Evolutionary conservation across 2,113 vertebrate species (phyloP).

Genomic region (Lophotis ruficrista): DNA sequence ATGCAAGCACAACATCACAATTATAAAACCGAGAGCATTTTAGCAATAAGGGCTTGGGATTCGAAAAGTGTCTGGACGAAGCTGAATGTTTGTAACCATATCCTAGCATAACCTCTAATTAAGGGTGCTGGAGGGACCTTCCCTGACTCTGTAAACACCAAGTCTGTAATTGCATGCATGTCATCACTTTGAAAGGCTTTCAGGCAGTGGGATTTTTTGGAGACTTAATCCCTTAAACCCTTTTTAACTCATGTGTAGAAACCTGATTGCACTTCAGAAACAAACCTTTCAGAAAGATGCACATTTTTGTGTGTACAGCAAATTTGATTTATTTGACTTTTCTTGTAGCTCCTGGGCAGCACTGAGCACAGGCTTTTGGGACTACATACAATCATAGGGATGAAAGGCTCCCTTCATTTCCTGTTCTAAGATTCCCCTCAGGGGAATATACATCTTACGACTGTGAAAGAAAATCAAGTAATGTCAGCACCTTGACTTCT

Average conservation of each 20-base stretch:
- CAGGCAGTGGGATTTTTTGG: not conserved
- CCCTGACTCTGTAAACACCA: not conserved
- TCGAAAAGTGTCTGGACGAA: not conserved
- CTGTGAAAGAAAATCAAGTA: not conserved
- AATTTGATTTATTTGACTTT: not conserved
- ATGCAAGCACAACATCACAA: not conserved
- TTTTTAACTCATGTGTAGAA: not conserved
- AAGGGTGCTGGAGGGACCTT: not conserved
- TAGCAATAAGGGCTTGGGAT: not conserved
- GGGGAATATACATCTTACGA: not conserved
- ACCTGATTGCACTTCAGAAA: not conserved
- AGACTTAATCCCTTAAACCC: not conserved
- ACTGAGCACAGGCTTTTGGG: not conserved
- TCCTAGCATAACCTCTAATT: not conserved
- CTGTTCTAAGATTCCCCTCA: not conserved
- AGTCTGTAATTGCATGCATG: not conserved
- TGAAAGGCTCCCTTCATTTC: slow-evolving; percentile 32
- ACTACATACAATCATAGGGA: not conserved
- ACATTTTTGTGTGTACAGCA: not conserved
- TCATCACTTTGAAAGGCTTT: not conserved
- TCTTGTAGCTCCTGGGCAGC: not conserved
- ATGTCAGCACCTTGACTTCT: not conserved
- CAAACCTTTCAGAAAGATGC: not conserved
- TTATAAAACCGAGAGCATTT: not conserved
- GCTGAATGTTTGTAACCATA: not conserved